Conservation (phyloP, 2,888 invertebrate species). For the Drosophila longiperda region DNA sequence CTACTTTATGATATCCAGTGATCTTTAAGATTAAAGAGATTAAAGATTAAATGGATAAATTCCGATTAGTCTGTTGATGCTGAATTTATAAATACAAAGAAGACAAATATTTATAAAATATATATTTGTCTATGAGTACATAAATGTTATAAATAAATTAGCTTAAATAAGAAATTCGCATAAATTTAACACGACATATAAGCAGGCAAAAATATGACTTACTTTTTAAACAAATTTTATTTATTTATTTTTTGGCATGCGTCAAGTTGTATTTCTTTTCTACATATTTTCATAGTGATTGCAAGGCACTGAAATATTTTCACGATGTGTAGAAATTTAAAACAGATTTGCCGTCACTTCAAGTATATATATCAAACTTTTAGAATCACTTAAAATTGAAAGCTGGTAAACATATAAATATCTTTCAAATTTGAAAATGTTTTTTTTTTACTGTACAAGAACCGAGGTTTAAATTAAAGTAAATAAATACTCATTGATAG, state of each 20-base stretch:
- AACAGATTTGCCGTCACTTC: neutral
- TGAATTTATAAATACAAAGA: neutral
- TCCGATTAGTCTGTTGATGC: neutral
- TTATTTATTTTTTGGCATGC: neutral
- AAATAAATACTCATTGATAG: too few relatives aligned
- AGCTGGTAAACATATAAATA: too few relatives aligned
- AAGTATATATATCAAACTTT: neutral
- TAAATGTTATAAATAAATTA: slow-evolving; percentile 13
- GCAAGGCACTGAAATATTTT: too few relatives aligned
- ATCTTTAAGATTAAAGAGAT: too few relatives aligned
- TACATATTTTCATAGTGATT: neutral
- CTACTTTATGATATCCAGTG: neutral
- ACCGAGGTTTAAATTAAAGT: too few relatives aligned
- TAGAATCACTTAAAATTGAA: neutral
- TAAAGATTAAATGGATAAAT: neutral
- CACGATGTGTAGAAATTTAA: neutral
- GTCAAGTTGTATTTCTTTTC: neutral
- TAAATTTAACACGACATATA: neutral
- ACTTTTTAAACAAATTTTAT: neutral
- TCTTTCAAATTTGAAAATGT: too few relatives aligned
- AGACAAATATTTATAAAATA: neutral
- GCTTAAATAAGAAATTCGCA: neutral
- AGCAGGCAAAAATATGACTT: neutral
- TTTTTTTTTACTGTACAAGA: too few relatives aligned
- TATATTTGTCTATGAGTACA: neutral